Evolutionary conservation across 2,888 invertebrate species (phyloP), one percentile per base, ranked within the genome.

Genomic region (Troides aeacus): DNA sequence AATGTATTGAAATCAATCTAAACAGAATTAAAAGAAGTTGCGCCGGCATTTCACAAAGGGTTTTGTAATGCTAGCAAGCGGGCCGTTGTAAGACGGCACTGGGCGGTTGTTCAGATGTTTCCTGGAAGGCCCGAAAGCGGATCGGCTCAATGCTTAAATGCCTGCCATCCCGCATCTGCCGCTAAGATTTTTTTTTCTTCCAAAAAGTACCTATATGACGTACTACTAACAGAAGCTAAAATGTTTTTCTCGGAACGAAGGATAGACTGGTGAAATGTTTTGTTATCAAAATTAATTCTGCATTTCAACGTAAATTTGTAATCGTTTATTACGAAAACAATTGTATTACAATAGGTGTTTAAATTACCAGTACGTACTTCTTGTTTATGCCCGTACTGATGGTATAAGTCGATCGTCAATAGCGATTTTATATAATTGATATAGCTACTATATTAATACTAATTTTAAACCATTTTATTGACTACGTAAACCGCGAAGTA

Each of bases 121-220:
- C 92, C 87, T 82, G 89, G 92, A 92, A 92, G 92, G 91, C 80
- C 84, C 79, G 78, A 79, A 82, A 83, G 81, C 85, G 84, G 83
- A 82, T 82, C 86, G 83, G 79, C 82, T 83, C 83, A 79, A 78
- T 76, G 72, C 78, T 75, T 75, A 75, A 83, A 82, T 82, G 79
- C 83, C 82, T 78, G 82, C 81, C 79, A 75, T 77, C 79, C 83
- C 81, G 87, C 90, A 91, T 90, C 90, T 91, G 91, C 89, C 85
- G 83, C 82, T 87, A 82, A 85, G 83, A 84, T 78, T 75, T 30
- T 76, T 75, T 42, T 77, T 76, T 76, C 69, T 72, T 69, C 70
- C 73, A 74, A 77, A 76, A 75, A 70, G 72, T 62, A 62, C 56
- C 56, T 62, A 62, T 61, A 60, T 53, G 56, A 69, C 60, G 36